phyloP scores from a whole-genome alignment of 2,888 invertebrate genomes.

The Neoscelio sp. region DNA sequence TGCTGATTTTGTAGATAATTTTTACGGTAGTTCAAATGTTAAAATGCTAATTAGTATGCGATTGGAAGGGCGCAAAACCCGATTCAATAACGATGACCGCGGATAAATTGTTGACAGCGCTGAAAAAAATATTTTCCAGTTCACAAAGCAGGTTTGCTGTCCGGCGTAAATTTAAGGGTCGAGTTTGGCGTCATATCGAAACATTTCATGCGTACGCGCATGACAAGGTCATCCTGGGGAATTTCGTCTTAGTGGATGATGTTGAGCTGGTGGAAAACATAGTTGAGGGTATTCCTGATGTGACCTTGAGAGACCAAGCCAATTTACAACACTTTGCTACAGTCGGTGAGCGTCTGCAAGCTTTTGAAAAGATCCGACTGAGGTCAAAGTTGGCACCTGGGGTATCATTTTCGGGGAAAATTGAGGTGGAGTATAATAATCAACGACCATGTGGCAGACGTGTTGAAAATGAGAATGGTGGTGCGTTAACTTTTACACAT shows the following conservation, averaged over 20 bases:
- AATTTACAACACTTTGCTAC: constrained; percentile 51
- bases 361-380: constrained; percentile 47
- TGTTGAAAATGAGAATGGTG: no score
- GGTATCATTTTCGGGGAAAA: neutral
- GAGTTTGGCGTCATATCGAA: neutral
- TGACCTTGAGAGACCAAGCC: constrained; percentile 57
- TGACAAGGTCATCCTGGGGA: constrained; percentile 50
- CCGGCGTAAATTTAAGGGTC: neutral
- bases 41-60: neutral
- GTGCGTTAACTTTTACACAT: no score
- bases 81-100: constrained; percentile 6
- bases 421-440: no score
- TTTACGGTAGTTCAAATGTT: neutral
- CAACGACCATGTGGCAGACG: neutral
- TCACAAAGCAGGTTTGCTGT: constrained; percentile 1
- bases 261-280: constrained; percentile 64
- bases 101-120: neutral
- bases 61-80: neutral
- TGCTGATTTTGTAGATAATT: constrained; percentile 7
- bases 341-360: constrained; percentile 30
- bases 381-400: neutral
- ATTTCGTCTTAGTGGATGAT: constrained; percentile 53
- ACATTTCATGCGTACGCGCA: constrained; percentile 6
- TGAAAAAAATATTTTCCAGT: constrained; percentile 13
- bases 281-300: constrained; percentile 65